Base-by-base conservation (phyloP, 1,140 invertebrate species). In the Neodiprion fabricii region DNA sequence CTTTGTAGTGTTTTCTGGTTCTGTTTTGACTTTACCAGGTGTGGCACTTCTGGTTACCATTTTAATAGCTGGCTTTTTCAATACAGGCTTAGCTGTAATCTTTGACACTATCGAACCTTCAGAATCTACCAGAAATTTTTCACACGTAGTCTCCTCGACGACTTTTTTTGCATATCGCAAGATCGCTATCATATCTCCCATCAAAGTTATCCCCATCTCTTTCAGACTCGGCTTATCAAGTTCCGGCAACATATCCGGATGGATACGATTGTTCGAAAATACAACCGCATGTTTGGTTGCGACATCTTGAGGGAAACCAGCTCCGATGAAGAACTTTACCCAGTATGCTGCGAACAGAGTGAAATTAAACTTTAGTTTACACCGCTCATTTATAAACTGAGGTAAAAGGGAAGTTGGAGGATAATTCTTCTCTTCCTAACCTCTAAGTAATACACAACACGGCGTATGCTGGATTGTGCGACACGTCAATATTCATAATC, bases 131-230 rank as follows among this genome's bases (percentile, higher is more conserved):
- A 88, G 74, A 74, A 88, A 88, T 71, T 80, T 83, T 74, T 89
- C 84, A 88, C 91, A 88, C 0, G 86, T 88, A 17, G 85, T 87
- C 81, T 93, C 90, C 76, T 90, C 91, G 68, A 92, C 90, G 10
- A 93, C 92, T 78, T 90, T 89, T 82, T 94, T 94, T 0, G 94
- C 92, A 87, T 95, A 93, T 79, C 93, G 91, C 1, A 95, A 81
- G 75, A 95, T 95, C 5, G 93, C 92, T 76, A 95, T 95, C 79
- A 95, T 90, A 85, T 95, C 94, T 4, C 94, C 94, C 88, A 95
- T 92, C 9, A 93, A 85, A 0, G 90, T 91, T 12, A 95, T 94
- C 0, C 93, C 94, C 93, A 95, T 94, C 77, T 94, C 93, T 79
- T 90, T 91, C 2, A 95, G 85, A 81, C 93, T 93, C 72, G 94